Evolutionary conservation across 1,140 invertebrate genomes (phyloP), one percentile per base, ranked within the genome.

Genomic region (Drosophila elegans): DNA sequence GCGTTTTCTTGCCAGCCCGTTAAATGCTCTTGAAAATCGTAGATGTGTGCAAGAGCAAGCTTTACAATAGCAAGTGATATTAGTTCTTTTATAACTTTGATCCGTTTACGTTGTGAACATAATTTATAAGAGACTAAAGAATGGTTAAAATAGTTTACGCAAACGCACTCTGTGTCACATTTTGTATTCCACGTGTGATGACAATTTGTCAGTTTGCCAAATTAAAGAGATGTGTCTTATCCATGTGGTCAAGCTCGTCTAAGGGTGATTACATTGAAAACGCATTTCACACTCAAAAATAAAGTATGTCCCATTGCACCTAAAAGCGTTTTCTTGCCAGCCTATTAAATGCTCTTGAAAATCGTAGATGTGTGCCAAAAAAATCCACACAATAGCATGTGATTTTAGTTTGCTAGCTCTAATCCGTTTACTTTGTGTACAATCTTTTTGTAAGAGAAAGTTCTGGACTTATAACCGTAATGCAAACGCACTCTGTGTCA

Each of bases 101-200:
- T 79, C 62, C 56, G 49, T 75, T 78, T 62, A 69, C 44, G 41
- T 79, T 74, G 60, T 61, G 48, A 60, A 74, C 72, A 85, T 2
- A 3, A 7, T 16, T 32, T 42, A 5, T 3, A 21, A 27, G 9
- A 12, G 13, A 1, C 4, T 34, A 4, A 21, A 25, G 1, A 51
- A 5, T 51, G 21, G 25, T 48, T 27, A 10, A 5, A 32, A 13
- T 21, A 13, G 9, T 38, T 25, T 57, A 12, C 38, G 83, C 83
- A 88, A 83, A 78, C 63, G 84, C 83, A 88, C 84, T 88, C 84
- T 88, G 84, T 89, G 84, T 89, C 76, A 89, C 84, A 60, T 74
- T 74, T 73, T 81, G 25, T 41, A 0, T 0, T 16, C 54, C 49
- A 53, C 67, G 59, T 89, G 77, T 88, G 84, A 84, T 41, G 55